Base-by-base conservation (phyloP, 2,113 vertebrate species). In the Solea senegalensis region DNA sequence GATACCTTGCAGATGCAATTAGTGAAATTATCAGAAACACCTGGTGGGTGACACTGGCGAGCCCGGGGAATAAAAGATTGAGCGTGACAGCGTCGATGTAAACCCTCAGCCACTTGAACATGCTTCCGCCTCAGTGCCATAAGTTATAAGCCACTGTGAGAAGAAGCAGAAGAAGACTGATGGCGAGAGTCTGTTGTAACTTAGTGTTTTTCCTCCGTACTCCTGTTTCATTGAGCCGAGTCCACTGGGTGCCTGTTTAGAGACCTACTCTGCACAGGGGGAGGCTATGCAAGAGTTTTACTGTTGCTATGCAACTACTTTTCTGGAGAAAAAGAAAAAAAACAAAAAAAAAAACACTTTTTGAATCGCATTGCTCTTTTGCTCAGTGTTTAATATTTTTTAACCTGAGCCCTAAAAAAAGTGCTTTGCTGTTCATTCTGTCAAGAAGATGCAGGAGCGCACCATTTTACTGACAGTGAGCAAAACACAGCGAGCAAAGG, bases 131-230 rank as follows among this genome's bases (percentile, higher is more conserved):
- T 48, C 2, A 9, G 60, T 3, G 3, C 34, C 48, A 72, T 70
- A 82, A 82, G 78, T 76, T 65, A 53, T 57, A 15, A 56, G 60
- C 50, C 67, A 72, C 5, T 61, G 51, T 62, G 43, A 55, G 53
- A 53, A 64, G 58, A 83, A 59, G 65, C 74, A 65, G 70, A 86
- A 78, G 65, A 77, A 84, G 74, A 86, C 61, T 79, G 82, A 88
- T 86, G 73, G 50, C 45, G 15, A 7, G 9, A 49, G 51, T 52
- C 43, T 1, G 13, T 16, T 52, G 53, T 75, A 61, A 43, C 62
- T 80, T 65, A 65, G 43, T 63, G 66, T 74, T 81, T 81, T 51
- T 21, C 21, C 55, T 44, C 58, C 12, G 58, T 59, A 68, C 79
- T 70, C 72, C 41, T 59, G 28, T 75, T 64, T 74, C 54, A 60